These are phyloP conservation scores for Scotopteryx bipunctaria DNA, from an alignment of 2,888 invertebrate species.

Conservation along the genomic window DNA sequence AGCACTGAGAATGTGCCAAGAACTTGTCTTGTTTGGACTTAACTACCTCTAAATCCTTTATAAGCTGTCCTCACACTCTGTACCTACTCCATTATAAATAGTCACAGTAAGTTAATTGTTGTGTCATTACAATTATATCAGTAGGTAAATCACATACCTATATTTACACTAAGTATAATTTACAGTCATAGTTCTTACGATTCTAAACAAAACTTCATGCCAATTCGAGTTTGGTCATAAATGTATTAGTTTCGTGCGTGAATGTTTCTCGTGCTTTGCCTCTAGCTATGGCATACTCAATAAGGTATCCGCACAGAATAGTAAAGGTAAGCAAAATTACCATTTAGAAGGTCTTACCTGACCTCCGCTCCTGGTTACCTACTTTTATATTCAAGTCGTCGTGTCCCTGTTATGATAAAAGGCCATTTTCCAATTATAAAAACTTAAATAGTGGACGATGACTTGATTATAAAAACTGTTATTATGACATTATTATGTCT, in stretches of 20 bases:
- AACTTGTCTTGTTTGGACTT: background rate
- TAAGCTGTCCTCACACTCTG: background rate
- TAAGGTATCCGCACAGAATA: slow-evolving; percentile 14
- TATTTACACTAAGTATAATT: slow-evolving; percentile 2
- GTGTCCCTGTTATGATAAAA: no score
- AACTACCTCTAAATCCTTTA: background rate
- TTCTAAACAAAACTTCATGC: slow-evolving; percentile 8
- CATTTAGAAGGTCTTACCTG: background rate
- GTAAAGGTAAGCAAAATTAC: slow-evolving; percentile 3
- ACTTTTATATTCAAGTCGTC: no score
- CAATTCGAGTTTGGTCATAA: slow-evolving; percentile 14
- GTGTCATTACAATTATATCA: no score
- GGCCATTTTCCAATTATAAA: background rate
- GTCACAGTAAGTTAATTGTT: no score
- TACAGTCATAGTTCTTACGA: slow-evolving; percentile 7
- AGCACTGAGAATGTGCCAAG: background rate
- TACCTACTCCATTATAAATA: no score
- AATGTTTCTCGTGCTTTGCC: slow-evolving; percentile 20
- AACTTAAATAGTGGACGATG: no score
- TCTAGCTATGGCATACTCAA: slow-evolving; percentile 27
- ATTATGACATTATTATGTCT: no score
- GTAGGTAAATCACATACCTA: no score
- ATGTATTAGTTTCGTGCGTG: slow-evolving; percentile 19
- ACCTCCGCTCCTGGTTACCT: background rate
- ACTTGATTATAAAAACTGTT: no score